Base-by-base conservation (phyloP, 1,140 invertebrate genomes). In the Drosophila miranda region DNA sequence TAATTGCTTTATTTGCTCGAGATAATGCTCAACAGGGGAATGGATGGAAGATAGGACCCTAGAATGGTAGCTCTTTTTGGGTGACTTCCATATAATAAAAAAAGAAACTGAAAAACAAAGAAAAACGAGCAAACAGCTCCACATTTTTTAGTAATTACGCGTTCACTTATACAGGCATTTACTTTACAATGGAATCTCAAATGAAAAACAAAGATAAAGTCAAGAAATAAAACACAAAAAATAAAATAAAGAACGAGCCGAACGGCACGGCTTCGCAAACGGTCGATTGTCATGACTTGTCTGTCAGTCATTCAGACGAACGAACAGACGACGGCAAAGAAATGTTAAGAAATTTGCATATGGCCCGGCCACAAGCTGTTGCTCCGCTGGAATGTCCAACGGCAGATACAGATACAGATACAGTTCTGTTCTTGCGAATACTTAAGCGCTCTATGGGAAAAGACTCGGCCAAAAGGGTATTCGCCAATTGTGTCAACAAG, bases 261-360 rank as follows among this genome's bases (percentile, higher is more conserved):
- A 77, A 81, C 62, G 78, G 60, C 67, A 62, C 77, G 60, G 70
- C 74, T 70, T 53, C 53, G 75, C 75, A 44, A 53, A 57, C 74
- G 50, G 58, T 63, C 61, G 81, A 86, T 86, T 83, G 79, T 79
- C 80, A 79, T 78, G 80, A 84, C 61, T 56, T 70, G 80, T 78
- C 71, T 68, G 63, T 51, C 75, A 54, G 54, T 1, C 43, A 59
- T 46, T 14, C 44, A 52, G 41, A 57, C 48, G 28, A 54, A 52
- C 21, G 30, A 56, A 49, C 28, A 9, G 30, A 30, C 28, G 7
- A 30, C 53, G 69, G 58, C 34, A 38, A 72, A 70, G 71, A 86
- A 60, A 75, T 77, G 81, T 81, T 81, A 76, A 81, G 77, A 87
- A 81, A 86, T 86, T 86, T 86, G 81, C 77, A 86, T 86, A 67